Evolutionary conservation across 2,113 vertebrate species (phyloP), one percentile per base, ranked within the genome.

Genomic region (Acinonyx jubatus): DNA sequence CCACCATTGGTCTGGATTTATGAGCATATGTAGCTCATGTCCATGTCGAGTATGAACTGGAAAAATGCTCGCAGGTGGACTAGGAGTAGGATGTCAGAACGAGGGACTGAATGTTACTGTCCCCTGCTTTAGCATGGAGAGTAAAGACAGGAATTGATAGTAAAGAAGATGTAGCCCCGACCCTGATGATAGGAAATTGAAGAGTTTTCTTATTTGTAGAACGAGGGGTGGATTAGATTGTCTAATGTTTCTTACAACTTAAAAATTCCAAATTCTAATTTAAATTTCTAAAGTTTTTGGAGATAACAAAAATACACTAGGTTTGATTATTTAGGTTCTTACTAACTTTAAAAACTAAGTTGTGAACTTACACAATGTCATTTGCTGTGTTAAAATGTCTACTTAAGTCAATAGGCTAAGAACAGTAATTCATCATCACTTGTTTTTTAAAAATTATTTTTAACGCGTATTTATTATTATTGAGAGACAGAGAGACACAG

Each of bases 311-410:
- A 83, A 65, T 50, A 84, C 45, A 92, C 71, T 45, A 80, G 38
- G 74, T 84, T 94, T 76, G 27, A 52, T 90, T 93, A 81, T 71
- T 50, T 85, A 89, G 61, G 38, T 76, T 94, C 45, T 89, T 55
- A 38, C 13, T 66, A n/a, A 83, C 23, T 95, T 14, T 94, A 80
- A 57, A 78, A 92, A n/a, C 50, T 61, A 23, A 45, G 19, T 79
- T 94, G 73, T 73, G 63, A 97, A 61, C 23, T 73, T 93, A 38
- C 1, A 38, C 73, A 71, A 2, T 91, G 36, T 50, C 50, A 73
- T 81, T 95, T 93, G 74, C 65, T 69, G 1, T 92, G 73, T 82
- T 76, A 93, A 97, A 97, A 16, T 94, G 18, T 74, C 73, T 68
- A 23, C 38, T 1, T 83, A 52, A 31, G 1, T 18, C 36, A n/a